Percentiles rank a stretch among this genome's conserved stretches.
These are phyloP conservation scores for Epizoanthus scotinus DNA, from an alignment of 92 coral and sea anemone species.

Conservation along the genomic window DNA sequence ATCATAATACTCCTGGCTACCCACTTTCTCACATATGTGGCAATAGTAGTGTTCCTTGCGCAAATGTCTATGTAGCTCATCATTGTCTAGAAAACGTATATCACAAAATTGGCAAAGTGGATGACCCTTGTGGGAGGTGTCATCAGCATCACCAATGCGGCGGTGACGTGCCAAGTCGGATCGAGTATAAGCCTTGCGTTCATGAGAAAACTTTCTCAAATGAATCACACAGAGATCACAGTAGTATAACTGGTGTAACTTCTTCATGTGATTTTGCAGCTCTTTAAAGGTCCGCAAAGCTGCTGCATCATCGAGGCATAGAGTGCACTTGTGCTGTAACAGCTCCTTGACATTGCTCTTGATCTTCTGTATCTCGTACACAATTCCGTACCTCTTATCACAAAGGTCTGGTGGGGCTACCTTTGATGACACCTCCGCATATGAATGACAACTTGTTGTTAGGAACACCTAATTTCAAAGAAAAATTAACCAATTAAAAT, in stretches of 20 bases:
- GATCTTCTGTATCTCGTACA: conserved; percentile 65
- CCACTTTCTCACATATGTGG: conserved; percentile 94
- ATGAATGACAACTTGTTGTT: conserved; percentile 54
- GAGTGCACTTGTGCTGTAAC: conserved; percentile 71
- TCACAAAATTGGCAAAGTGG: conserved; percentile 95
- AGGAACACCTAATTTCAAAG: conserved; percentile 68
- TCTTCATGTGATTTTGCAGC: conserved; percentile 78
- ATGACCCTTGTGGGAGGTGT: conserved; percentile 92
- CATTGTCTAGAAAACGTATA: conserved; percentile 86
- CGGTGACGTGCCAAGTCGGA: conserved; percentile 86
- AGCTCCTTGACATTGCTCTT: conserved; percentile 71
- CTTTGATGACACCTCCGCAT: conserved; percentile 41
- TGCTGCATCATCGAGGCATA: conserved; percentile 62
- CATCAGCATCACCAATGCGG: conserved; percentile 83
- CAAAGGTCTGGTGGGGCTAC: conserved; percentile 22
- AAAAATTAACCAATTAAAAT: background rate
- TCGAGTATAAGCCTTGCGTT: conserved; percentile 77
- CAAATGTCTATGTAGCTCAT: conserved; percentile 84
- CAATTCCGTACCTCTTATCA: conserved; percentile 63
- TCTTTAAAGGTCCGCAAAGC: conserved; percentile 51
- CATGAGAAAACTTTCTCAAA: conserved; percentile 82
- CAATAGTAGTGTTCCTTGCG: conserved; percentile 97
- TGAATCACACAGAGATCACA: conserved; percentile 85
- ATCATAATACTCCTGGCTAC: conserved; percentile 77
- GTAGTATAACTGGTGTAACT: conserved; percentile 63